These are phyloP conservation scores for Micronycteris hirsuta DNA, from an alignment of 2,113 vertebrate genomes.

Conservation along the genomic window DNA sequence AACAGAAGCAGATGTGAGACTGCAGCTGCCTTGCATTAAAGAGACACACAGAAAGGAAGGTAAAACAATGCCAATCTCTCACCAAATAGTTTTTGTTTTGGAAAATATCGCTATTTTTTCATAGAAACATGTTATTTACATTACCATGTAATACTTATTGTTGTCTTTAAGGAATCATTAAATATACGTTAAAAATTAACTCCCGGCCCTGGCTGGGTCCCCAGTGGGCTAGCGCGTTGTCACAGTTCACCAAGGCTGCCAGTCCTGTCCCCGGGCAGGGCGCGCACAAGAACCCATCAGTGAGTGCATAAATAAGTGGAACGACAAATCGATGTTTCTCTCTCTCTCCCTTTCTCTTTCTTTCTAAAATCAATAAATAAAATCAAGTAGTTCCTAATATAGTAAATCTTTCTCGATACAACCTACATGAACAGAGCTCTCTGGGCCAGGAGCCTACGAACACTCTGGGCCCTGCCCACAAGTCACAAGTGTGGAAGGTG, in stretches of 20 bases:
- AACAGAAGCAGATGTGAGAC: not conserved
- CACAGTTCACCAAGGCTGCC: too few species aligned
- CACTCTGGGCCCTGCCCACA: too few species aligned
- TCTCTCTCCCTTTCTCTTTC: too few species aligned
- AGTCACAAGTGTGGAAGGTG: too few species aligned
- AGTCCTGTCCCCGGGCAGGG: too few species aligned
- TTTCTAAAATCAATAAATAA: not conserved
- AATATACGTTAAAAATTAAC: not conserved
- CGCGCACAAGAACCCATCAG: too few species aligned
- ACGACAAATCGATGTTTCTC: too few species aligned
- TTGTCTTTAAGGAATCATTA: not conserved
- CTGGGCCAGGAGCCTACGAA: not conserved
- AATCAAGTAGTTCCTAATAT: not conserved
- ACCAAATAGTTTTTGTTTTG: not conserved
- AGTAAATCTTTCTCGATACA: not conserved
- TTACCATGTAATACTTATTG: not conserved
- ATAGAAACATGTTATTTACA: not conserved
- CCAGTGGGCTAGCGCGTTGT: too few species aligned
- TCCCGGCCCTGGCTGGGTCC: not conserved
- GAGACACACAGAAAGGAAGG: rapidly evolving
- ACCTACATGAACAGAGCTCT: not conserved
- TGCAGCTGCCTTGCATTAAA: not conserved
- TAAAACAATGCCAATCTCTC: not conserved
- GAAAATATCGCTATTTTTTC: not conserved
- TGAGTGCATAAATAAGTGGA: too few species aligned